Base-by-base conservation (phyloP, 2,888 invertebrate genomes). In the Rhagium mordax region DNA sequence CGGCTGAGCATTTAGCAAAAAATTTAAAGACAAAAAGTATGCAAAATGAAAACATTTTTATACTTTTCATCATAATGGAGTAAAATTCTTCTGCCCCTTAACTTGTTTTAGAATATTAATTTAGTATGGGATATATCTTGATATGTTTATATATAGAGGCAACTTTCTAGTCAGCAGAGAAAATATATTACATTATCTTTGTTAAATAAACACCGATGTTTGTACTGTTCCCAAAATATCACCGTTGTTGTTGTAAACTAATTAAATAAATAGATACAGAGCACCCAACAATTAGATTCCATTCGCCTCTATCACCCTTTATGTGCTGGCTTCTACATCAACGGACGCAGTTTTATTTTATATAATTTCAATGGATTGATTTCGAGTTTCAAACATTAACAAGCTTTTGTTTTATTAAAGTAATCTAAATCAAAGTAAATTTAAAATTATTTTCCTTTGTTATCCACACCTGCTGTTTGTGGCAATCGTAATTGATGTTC, bases 401-500 rank as follows among this genome's bases (percentile, higher is more conserved):
- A 49, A n/a, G 33, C 65, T 29, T 29, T 53, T 65, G 48, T 27
- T 27, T 8, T 55, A 53, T 20, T 65, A 20, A 20, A 24, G 18
- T 33, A 27, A 53, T 18, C 53, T 18, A 55, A 53, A 53, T 53
- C 65, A 53, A 65, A 53, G 33, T 53, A 64, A 49, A 51, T 64
- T 64, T 64, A 64, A 51, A 64, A 49, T 65, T 53, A 65, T 65
- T 65, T 18, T 53, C 20, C 53, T 41, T 41, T 65, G 53, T 65
- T 65, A 33, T 65, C 20, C 49, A 55, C 69, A 69, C 69, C 69
- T 69, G 69, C 61, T 60, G 59, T 51, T 49, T 49, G 69, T 51
- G 69, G 59, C 48, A 59, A 53, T 53, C 16, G 49, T 49, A 59
- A 60, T 69, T 60, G 69, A 60, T 69, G 59, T 67, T 49, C 60